Base-by-base conservation (phyloP, 2,797 vertebrate species). In the Nannoperca obscura region DNA sequence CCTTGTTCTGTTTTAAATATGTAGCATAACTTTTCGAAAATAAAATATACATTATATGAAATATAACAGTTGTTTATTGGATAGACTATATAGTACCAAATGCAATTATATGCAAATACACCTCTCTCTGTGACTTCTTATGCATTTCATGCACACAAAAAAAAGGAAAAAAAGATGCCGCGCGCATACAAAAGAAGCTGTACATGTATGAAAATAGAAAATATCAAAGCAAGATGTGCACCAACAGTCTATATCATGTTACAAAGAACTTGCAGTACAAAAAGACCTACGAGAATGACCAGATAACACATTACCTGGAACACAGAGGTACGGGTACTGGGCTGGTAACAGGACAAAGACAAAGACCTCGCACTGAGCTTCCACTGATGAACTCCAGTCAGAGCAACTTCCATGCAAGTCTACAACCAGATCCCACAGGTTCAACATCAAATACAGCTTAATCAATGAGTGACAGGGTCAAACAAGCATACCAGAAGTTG, bases 161-260 rank as follows among this genome's bases (percentile, higher is more conserved):
- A 74, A 36, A 50, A 53, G 88, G 80, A 59, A 49, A 69, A 59
- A 93, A 81, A 86, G 83, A 93, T 90, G 91, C 76, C 12, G 85
- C 77, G 75, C 91, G 77, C 91, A 87, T 94, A 95, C 87, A 94
- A 94, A 91, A 94, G 87, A 92, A 92, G 79, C 92, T 93, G 91
- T 92, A 95, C 94, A 93, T 84, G 93, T 96, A 96, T 94, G 95
- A 96, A 95, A 96, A 95, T 95, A 96, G 89, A 96, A 95, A 94
- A 95, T 93, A 94, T 94, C 89, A 95, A 94, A 95, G 91, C 90
- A 93, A 94, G 86, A 93, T 95, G 90, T 94, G 94, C 94, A 94
- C 92, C 92, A 92, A 92, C 91, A 90, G 83, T 91, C 82, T 90
- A 89, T 80, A 87, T 84, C 82, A 89, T 92, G 91, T 93, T 93